Percentiles rank a stretch among this genome's conserved stretches.
phyloP scores from a whole-genome alignment of 2,888 invertebrate genomes.

The Euclidia mi region DNA sequence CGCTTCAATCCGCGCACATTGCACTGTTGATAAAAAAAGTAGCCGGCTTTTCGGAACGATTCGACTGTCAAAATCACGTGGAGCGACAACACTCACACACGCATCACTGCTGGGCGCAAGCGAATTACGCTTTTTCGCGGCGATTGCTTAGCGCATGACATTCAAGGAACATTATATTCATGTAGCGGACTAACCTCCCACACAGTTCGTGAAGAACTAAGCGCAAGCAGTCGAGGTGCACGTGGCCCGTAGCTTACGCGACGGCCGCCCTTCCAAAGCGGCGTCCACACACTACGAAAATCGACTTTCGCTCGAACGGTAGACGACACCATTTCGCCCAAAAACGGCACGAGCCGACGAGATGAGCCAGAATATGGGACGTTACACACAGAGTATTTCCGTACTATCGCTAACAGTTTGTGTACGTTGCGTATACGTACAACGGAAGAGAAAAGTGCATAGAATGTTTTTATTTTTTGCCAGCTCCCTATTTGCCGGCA shows the following conservation, averaged over 20 bases:
- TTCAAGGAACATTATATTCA: slow-evolving; percentile 82
- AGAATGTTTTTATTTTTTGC: slow-evolving; percentile 63
- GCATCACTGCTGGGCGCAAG: slow-evolving; percentile 68
- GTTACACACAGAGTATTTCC: slow-evolving; percentile 85
- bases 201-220: slow-evolving; percentile 89
- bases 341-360: slow-evolving; percentile 68
- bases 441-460: slow-evolving; percentile 81
- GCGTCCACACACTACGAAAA: slow-evolving; percentile 77
- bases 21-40: slow-evolving; percentile 66
- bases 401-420: slow-evolving; percentile 80
- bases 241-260: slow-evolving; percentile 88
- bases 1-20: slow-evolving; percentile 62
- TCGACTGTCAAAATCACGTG: slow-evolving; percentile 88
- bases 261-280: slow-evolving; percentile 87
- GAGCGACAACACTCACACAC: slow-evolving; percentile 71
- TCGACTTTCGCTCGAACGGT: slow-evolving; percentile 80
- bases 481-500: slow-evolving; percentile 53
- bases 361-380: slow-evolving; percentile 86
- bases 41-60: slow-evolving; percentile 71
- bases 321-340: slow-evolving; percentile 80
- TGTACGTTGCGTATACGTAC: slow-evolving; percentile 73
- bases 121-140: slow-evolving; percentile 80
- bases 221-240: slow-evolving; percentile 88
- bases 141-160: slow-evolving; percentile 81
- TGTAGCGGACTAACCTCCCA: slow-evolving; percentile 89